Evolutionary conservation across 53 echinoderm and acorn worm genomes (phyloP).

Genomic region (Echinarachnius parma): DNA sequence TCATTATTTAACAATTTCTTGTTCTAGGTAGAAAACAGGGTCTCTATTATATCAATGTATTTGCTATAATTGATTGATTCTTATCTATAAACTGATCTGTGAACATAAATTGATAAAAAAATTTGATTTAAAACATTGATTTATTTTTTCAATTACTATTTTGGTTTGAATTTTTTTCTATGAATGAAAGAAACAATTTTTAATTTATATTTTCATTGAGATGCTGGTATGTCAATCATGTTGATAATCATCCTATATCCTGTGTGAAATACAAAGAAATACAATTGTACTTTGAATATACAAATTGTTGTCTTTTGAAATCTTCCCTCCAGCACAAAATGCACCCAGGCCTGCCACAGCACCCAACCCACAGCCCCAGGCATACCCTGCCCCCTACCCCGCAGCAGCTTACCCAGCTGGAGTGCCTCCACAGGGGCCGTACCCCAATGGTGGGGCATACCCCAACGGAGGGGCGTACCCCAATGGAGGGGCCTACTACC

Average conservation of each 20-base stretch:
- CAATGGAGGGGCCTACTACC: constrained; percentile 40
- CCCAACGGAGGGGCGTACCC: constrained; percentile 33
- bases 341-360: constrained; percentile 45
- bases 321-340: constrained; percentile 51
- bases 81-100: no score
- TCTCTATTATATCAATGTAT: no score
- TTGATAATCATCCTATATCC: background rate
- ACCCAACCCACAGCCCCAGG: constrained; percentile 18
- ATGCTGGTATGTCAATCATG: no score
- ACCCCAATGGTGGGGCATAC: background rate
- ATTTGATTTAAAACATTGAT: no score
- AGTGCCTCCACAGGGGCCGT: constrained; percentile 1
- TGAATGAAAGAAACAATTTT: no score
- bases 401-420: constrained; percentile 27
- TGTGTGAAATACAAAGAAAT: background rate
- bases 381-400: constrained; percentile 55
- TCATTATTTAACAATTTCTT: no score
- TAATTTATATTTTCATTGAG: no score
- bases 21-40: no score
- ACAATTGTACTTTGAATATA: background rate
- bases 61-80: no score
- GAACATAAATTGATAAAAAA: no score
- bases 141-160: no score
- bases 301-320: background rate
- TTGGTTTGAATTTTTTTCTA: no score